phyloP scores from a whole-genome alignment of 2,797 vertebrate genomes.

The Ficedula albicollis region DNA sequence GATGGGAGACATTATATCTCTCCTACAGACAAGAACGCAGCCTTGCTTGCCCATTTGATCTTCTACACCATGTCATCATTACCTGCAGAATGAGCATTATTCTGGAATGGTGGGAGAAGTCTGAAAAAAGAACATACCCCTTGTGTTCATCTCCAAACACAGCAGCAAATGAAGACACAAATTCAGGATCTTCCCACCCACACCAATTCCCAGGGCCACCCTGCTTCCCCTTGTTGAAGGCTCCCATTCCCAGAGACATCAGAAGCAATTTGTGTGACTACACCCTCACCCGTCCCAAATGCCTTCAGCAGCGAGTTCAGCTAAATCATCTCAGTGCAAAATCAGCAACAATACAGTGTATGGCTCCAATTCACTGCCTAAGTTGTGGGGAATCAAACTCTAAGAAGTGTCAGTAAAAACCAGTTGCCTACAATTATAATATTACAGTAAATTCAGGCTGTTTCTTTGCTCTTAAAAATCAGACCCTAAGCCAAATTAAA shows the following conservation, averaged over 20 bases:
- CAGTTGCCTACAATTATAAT: not conserved
- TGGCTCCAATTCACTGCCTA: not conserved
- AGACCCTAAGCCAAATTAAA: not conserved
- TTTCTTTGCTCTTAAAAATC: not conserved
- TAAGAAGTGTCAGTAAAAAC: not conserved
- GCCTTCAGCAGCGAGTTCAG: not conserved
- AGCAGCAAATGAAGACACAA: not conserved
- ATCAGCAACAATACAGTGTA: not conserved
- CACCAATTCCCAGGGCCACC: accelerated
- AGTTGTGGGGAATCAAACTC: not conserved
- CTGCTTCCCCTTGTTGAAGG: not conserved
- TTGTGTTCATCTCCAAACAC: not conserved
- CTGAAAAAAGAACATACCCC: not conserved
- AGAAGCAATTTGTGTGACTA: not conserved
- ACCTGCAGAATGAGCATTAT: not conserved
- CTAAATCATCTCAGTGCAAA: not conserved
- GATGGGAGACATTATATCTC: not conserved
- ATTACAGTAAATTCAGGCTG: not conserved
- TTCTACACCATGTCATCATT: not conserved
- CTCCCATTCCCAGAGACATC: not conserved
- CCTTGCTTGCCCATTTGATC: not conserved
- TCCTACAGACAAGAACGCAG: not conserved
- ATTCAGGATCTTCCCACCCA: not conserved
- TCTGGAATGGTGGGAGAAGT: not conserved
- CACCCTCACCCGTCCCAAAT: not conserved